These are phyloP conservation scores for Ornithoptera priamus DNA, from an alignment of 2,888 invertebrate species.

Conservation along the genomic window DNA sequence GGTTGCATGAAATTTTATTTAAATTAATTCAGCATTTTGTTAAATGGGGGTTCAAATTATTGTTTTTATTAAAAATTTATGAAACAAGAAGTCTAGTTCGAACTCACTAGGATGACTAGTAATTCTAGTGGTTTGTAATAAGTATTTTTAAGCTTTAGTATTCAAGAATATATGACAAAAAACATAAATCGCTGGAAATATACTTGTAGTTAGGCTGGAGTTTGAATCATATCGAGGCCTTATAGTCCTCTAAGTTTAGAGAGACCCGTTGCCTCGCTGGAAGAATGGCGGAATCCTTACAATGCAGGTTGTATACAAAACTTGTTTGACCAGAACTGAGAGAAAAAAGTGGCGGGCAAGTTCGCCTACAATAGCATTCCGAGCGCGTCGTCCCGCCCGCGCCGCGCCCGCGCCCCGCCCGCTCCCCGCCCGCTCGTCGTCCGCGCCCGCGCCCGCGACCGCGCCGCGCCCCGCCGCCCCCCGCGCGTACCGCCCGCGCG, in stretches of 20 bases:
- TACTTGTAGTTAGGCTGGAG: background rate
- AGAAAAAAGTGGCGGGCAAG: slow-evolving; percentile 77
- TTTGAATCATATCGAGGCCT: slow-evolving; percentile 44
- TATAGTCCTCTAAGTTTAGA: slow-evolving; percentile 59
- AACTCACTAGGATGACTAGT: too few relatives aligned
- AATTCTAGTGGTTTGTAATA: too few relatives aligned
- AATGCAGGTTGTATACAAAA: slow-evolving; percentile 80
- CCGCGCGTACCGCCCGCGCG: slow-evolving; percentile 37
- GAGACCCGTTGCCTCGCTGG: slow-evolving; percentile 68
- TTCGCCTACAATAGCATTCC: slow-evolving; percentile 80
- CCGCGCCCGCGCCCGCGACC: slow-evolving; percentile 26
- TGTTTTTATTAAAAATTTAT: too few relatives aligned
- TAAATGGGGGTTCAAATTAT: too few relatives aligned
- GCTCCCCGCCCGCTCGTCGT: too few relatives aligned
- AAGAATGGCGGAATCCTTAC: slow-evolving; percentile 79
- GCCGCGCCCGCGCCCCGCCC: slow-evolving; percentile 41
- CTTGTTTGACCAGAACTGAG: slow-evolving; percentile 79
- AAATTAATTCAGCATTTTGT: too few relatives aligned
- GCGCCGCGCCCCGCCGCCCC: slow-evolving; percentile 30
- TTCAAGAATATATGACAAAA: too few relatives aligned
- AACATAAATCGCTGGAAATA: too few relatives aligned
- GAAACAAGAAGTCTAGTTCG: too few relatives aligned
- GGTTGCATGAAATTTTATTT: too few relatives aligned
- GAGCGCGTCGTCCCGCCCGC: slow-evolving; percentile 56
- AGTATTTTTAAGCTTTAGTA: too few relatives aligned